Evolutionary conservation across 2,797 vertebrate species (phyloP), one percentile per base, ranked within the genome.

Genomic region (Labeo calbasu): DNA sequence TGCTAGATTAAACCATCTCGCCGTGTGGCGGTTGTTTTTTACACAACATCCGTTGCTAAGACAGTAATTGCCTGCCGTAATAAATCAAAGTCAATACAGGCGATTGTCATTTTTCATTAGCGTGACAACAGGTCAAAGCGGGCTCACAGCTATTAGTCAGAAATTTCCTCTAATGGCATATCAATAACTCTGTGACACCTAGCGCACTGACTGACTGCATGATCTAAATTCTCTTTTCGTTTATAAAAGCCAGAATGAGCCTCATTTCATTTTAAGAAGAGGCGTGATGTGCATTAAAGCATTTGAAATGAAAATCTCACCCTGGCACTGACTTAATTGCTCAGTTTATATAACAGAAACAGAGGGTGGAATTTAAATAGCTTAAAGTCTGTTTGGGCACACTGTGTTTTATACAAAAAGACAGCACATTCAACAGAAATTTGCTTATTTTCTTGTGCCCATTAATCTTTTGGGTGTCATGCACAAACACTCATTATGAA

Each of bases 11-110:
- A 76, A 75, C 51, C 43, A 21, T 80, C 77, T 86, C n/a, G 8
- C 43, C 46, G 65, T 6, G 46, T 25, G 2, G 83, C 82, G 4
- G 81, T 86, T 40, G 89, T 93, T 93, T 91, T 90, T 94, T 91
- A 92, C 79, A 83, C 88, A 3, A 84, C 86, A 77, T 86, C 88
- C 48, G 82, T 82, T 83, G 73, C 66, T 14, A 85, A 85, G 93
- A 94, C 92, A 90, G 92, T 93, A 93, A 94, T 93, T 92, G 92
- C 87, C 75, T 23, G 2, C 79, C 82, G 90, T 92, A 88, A 94
- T 95, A 93, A 93, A 94, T 94, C 94, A 94, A 88, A 87, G 40
- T 40, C 25, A 75, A 88, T 71, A 87, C 81, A 88, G 79, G 0
- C 66, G 65, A 73, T 84, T 91, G 92, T 93, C 91, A 88, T 92